These are phyloP conservation scores for Drosophila mayri DNA, from an alignment of 1,140 invertebrate genomes.

Conservation along the genomic window DNA sequence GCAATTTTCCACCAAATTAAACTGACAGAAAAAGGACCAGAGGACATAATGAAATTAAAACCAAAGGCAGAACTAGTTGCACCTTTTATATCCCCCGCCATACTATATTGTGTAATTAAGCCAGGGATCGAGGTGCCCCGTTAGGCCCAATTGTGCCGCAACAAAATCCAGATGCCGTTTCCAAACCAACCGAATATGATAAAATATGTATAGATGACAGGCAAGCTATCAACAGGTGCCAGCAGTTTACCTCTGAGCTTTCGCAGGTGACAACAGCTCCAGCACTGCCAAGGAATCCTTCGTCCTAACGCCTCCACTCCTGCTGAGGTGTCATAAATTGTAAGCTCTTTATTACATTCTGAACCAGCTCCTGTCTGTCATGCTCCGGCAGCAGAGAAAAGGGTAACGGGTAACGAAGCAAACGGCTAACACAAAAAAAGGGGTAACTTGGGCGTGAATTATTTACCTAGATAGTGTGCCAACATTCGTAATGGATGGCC, in stretches of 20 bases:
- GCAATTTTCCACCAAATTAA: constrained; percentile 78
- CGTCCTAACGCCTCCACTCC: constrained; percentile 3
- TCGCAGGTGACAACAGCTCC: constrained; percentile 16
- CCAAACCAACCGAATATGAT: constrained; percentile 25
- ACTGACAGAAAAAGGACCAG: constrained; percentile 46
- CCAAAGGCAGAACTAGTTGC: constrained; percentile 35
- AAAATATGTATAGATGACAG: constrained; percentile 50
- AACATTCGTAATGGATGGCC: constrained; percentile 37
- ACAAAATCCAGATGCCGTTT: constrained; percentile 25
- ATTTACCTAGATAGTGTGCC: constrained; percentile 58
- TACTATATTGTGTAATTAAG: constrained; percentile 36
- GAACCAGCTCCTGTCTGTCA: constrained; percentile 43
- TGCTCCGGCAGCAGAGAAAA: constrained; percentile 16
- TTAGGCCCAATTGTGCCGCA: too few relatives aligned
- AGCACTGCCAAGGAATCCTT: not conserved
- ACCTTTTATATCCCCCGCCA: constrained; percentile 24
- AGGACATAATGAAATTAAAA: constrained; percentile 50
- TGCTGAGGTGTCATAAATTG: constrained; percentile 49
- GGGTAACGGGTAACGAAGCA: constrained; percentile 14
- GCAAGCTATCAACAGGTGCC: constrained; percentile 54
- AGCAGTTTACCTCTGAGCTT: constrained; percentile 25
- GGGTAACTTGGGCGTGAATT: constrained; percentile 43
- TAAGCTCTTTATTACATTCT: constrained; percentile 60
- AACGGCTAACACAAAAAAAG: constrained; percentile 14
- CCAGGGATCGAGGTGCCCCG: not conserved